Conservation (phyloP, 2,113 vertebrate species). For the Antechinus stuartii region DNA sequence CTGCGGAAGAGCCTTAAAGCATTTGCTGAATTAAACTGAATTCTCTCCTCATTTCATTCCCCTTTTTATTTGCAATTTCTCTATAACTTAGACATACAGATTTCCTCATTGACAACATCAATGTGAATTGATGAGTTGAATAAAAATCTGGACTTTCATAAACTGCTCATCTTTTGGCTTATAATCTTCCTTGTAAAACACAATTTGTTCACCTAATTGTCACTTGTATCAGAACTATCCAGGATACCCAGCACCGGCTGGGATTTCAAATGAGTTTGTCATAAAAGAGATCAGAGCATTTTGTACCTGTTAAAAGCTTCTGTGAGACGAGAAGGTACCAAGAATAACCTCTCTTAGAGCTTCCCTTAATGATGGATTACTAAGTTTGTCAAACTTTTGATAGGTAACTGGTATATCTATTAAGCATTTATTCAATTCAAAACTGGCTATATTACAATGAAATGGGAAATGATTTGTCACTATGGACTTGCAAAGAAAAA, state of each 20-base stretch:
- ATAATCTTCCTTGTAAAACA: slow-evolving; percentile 51
- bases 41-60: neutral
- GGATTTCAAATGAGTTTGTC: slow-evolving; percentile 71
- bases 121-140: slow-evolving; percentile 5
- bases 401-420: neutral
- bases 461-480: neutral
- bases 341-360: slow-evolving; percentile 45
- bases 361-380: slow-evolving; percentile 29
- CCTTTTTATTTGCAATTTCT: neutral
- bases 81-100: neutral
- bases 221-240: slow-evolving; percentile 60
- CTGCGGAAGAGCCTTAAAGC: neutral
- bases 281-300: slow-evolving; percentile 30
- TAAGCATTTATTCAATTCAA: neutral
- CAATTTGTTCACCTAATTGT: slow-evolving; percentile 54
- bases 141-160: slow-evolving; percentile 8
- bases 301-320: slow-evolving; percentile 72
- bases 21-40: neutral
- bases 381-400: slow-evolving; percentile 11
- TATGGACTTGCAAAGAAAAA: neutral
- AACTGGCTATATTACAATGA: neutral
- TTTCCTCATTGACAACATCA: neutral
- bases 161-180: slow-evolving; percentile 61
- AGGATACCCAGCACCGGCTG: slow-evolving; percentile 67
- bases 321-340: slow-evolving; percentile 10